phyloP scores from a whole-genome alignment of 2,113 vertebrate genomes.

The Chroicocephalus ridibundus region DNA sequence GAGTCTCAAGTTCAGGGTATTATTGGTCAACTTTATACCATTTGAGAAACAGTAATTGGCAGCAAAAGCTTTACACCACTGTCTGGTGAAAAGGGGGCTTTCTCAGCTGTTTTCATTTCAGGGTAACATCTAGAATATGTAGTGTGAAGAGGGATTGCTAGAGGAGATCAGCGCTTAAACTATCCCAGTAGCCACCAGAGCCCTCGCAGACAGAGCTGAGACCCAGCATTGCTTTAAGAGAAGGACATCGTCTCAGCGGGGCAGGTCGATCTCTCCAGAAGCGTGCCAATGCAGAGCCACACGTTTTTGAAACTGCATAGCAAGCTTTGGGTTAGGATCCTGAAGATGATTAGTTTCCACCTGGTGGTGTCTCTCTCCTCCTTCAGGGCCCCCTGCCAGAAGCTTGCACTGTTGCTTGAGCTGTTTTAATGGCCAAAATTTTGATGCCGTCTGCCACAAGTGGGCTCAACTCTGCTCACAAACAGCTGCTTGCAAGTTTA shows the following conservation, averaged over 20 bases:
- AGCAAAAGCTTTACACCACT: background rate
- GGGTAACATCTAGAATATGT: background rate
- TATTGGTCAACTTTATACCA: background rate
- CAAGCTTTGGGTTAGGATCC: background rate
- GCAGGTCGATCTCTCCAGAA: background rate
- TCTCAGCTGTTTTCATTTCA: background rate
- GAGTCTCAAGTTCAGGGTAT: background rate
- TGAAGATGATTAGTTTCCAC: background rate
- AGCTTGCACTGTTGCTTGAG: background rate
- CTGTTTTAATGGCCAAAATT: background rate
- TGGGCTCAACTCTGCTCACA: background rate
- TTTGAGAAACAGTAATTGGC: background rate
- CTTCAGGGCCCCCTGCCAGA: background rate
- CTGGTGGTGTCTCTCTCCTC: background rate
- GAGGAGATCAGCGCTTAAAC: fast-evolving
- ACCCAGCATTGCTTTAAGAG: background rate
- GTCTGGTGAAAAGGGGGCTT: background rate
- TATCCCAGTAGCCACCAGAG: background rate
- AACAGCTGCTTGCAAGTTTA: background rate
- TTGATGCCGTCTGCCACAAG: background rate
- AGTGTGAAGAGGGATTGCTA: background rate
- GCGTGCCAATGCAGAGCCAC: background rate
- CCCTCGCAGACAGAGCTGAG: fast-evolving
- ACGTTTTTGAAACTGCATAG: background rate
- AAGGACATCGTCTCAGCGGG: fast-evolving